Evolutionary conservation across 2,888 invertebrate genomes (phyloP), one percentile per base, ranked within the genome.

Genomic region (Zelleria hepariella): DNA sequence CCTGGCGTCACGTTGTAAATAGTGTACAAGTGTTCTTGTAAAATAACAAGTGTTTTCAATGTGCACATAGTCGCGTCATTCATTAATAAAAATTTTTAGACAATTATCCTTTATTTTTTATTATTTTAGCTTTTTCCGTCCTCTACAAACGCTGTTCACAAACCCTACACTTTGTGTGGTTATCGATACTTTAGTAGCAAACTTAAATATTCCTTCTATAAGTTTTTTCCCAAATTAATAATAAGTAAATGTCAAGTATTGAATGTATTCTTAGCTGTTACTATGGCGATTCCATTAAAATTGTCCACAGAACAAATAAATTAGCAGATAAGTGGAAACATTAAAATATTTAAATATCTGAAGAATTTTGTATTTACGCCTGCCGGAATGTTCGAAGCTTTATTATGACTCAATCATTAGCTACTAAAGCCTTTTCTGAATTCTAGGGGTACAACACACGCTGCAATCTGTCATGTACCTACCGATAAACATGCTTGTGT

Each of bases 41-140:
- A 81, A 78, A 80, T 82, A 85, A 81, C 83, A 82, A 83, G 82
- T 86, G 84, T 85, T 86, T 86, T 86, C 82, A 81, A 85, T 86
- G 88, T 89, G 87, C 88, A 89, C 87, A 88, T 89, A 88, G 88
- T 88, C 87, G 86, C 86, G 85, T 87, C 86, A 82, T 87, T 86
- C 84, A 86, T 85, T 85, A 87, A 87, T 86, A 88, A 85, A n/a
- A 86, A 83, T 87, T 86, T 87, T 84, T 89, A 86, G 89, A 88
- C 84, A 84, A 84, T 80, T 74, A 75, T 60, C 58, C 57, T 57
- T 52, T 26, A 49, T 56, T 58, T 56, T 27, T 15, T 48, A 21
- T 48, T 47, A 5, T 52, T 52, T 52, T 42, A 15, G 32, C 15
- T 42, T 42, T 15, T 42, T 42, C 23, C 53, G n/a, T 53, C n/a